Evolutionary conservation across 92 coral and sea anemone species (phyloP), one percentile per base, ranked within the genome.

Genomic region (Epizoanthus ramosus): DNA sequence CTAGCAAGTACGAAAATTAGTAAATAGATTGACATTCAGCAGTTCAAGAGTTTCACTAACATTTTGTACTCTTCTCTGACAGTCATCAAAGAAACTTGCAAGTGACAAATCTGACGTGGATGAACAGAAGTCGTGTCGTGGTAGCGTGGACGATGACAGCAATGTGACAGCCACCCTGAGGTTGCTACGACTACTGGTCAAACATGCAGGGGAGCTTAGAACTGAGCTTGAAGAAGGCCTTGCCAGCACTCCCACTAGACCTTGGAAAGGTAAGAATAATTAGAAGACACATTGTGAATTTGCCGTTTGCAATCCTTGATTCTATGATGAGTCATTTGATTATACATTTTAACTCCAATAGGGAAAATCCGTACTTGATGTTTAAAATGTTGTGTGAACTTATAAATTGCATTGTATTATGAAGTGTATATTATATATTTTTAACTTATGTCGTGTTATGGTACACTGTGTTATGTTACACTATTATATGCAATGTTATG

Each of bases 151-250:
- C 39, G 97, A 93, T 71, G 99, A 96, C 79, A 93, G 99, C 43
- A 94, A 96, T 81, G 99, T 96, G 13, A 96, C 99, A 28, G 98
- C 99, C 66, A 96, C 99, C 33, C 87, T 96, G n/a, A 84, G 99
- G 61, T 92, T 96, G 47, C 93, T 96, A 28, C 94, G 99, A 31
- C 93, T 96, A 23, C 87, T 96, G 17, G 99, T 96, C 9, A 96
- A 96, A 87, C 99, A 96, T 74, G 99, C 99, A 41, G 98, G 98
- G 33, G 99, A 94, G 71, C 93, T 96, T 0, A 87, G 95, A 71
- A 87, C 85, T 75, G 98, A 88, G 53, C 88, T 96, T 52, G 98
- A 96, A 71, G 93, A 94, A 19, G 99, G 99, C 13, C 92, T 96
- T 7, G 92, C 87, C 13, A 85, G 63, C 37, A 96, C 98, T 0